Percentiles rank a stretch among this genome's conserved stretches.
Evolutionary conservation across 2,888 invertebrate genomes (phyloP).

Genomic region (Limnephilus auricula): DNA sequence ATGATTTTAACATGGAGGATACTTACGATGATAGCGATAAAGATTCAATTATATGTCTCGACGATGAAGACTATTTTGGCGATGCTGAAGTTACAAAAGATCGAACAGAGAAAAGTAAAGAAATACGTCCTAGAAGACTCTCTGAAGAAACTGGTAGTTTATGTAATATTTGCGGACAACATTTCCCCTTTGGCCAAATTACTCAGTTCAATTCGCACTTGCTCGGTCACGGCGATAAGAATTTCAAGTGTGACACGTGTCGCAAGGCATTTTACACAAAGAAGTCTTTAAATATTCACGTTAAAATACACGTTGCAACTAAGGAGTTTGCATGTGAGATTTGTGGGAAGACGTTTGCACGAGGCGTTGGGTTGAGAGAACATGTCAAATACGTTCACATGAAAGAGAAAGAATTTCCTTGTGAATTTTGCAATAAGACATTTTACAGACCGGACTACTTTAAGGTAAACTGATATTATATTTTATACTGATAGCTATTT

Average conservation of each 20-base stretch:
- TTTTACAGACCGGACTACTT: background rate
- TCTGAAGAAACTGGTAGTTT: background rate
- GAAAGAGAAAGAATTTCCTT: slow-evolving; percentile 3
- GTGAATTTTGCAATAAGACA: slow-evolving; percentile 23
- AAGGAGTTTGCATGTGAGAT: background rate
- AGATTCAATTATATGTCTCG: background rate
- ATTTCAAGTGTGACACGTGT: background rate
- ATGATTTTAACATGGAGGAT: background rate
- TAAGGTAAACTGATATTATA: background rate
- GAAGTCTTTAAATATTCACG: background rate
- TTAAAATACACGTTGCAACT: background rate
- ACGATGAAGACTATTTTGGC: background rate
- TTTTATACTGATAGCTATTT: no score
- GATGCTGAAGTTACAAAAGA: background rate
- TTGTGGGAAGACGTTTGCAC: background rate
- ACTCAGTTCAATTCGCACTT: background rate
- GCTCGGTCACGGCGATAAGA: background rate
- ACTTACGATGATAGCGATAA: background rate
- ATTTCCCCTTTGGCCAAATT: background rate
- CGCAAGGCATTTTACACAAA: background rate
- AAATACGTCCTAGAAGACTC: background rate
- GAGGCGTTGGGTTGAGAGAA: background rate
- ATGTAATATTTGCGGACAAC: background rate
- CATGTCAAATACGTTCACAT: slow-evolving; percentile 22
- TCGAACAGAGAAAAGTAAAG: background rate